Conservation (phyloP, 2,113 vertebrate genomes). For the Zosterops hypoxanthus region DNA sequence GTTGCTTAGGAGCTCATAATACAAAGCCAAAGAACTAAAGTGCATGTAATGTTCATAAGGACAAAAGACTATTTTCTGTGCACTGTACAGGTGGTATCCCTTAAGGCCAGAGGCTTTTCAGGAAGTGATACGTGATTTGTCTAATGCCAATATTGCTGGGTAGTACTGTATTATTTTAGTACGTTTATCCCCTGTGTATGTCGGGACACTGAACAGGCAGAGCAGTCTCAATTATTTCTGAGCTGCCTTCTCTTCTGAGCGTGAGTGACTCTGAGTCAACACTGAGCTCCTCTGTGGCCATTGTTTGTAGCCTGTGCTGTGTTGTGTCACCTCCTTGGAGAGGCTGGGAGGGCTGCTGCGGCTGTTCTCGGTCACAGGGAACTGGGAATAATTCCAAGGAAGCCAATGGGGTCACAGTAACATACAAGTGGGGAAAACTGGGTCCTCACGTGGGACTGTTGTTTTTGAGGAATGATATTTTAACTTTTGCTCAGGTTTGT, state of each 20-base stretch:
- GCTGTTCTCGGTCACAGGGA: background rate
- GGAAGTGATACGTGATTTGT: background rate
- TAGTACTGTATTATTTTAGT: background rate
- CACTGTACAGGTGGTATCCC: conserved; percentile 4
- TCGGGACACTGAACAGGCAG: background rate
- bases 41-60: background rate
- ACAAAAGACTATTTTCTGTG: background rate
- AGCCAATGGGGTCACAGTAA: background rate
- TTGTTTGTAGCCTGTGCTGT: background rate
- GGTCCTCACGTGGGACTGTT: background rate
- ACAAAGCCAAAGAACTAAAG: background rate
- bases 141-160: background rate
- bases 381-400: background rate
- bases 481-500: background rate
- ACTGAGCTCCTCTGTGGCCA: background rate
- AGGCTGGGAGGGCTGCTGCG: background rate
- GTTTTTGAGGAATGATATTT: background rate
- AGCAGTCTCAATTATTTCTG: conserved; percentile 7
- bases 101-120: conserved; percentile 27
- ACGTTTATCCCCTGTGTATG: background rate
- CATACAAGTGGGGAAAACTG: background rate
- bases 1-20: background rate
- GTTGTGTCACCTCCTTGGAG: conserved; percentile 13
- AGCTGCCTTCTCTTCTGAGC: background rate
- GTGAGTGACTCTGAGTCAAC: background rate